Evolutionary conservation across 2,797 vertebrate genomes (phyloP).

Genomic region (Sciurus carolinensis): DNA sequence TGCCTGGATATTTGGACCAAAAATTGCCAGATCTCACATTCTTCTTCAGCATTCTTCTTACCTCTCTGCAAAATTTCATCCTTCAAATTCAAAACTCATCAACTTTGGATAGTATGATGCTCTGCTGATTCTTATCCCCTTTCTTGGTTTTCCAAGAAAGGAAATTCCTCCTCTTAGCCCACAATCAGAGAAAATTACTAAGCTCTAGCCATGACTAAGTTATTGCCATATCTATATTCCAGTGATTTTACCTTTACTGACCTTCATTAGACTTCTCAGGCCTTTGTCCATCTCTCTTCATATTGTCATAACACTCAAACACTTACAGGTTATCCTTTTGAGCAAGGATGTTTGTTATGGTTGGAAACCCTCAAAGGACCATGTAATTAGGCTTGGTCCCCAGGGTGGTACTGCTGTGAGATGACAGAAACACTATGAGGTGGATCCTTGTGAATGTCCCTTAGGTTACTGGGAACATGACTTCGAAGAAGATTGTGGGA

Average conservation of each 20-base stretch:
- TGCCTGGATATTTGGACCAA: conserved; percentile 55
- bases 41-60: conserved; percentile 37
- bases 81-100: conserved; percentile 32
- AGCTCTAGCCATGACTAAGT: neutral
- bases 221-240: neutral
- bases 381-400: neutral
- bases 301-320: neutral
- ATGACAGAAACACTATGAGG: neutral
- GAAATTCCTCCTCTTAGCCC: neutral
- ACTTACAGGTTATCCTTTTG: neutral
- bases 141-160: neutral
- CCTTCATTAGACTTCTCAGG: neutral
- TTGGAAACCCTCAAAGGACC: neutral
- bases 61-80: conserved; percentile 54
- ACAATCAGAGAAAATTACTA: neutral
- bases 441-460: neutral
- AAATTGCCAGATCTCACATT: conserved; percentile 34
- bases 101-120: neutral
- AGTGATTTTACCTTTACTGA: neutral
- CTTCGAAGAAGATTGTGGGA: neutral
- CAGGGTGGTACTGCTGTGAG: too few species aligned
- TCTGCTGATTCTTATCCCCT: neutral
- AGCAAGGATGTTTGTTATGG: neutral
- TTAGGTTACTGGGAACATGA: neutral
- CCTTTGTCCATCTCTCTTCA: neutral